phyloP scores from a whole-genome alignment of 2,113 vertebrate species.

The Rhinoderma darwinii region DNA sequence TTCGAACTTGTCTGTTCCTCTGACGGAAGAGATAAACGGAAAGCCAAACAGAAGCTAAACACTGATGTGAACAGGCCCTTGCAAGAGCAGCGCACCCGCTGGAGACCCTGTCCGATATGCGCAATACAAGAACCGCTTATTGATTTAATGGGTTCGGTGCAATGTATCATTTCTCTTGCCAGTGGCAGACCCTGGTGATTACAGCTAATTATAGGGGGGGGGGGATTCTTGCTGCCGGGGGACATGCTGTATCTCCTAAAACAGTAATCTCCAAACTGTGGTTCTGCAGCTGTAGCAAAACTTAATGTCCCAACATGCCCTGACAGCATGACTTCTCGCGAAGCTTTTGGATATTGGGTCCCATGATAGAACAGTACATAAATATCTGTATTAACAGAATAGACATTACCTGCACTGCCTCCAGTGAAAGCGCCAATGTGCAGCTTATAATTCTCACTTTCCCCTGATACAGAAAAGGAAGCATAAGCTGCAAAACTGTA shows the following conservation, averaged over 20 bases:
- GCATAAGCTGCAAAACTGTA: constrained; percentile 36
- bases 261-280: background rate
- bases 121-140: no score
- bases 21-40: no score
- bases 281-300: background rate
- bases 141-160: no score
- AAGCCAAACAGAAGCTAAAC: no score
- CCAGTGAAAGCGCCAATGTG: constrained; percentile 52
- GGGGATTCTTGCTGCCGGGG: background rate
- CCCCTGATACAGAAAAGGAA: constrained; percentile 57
- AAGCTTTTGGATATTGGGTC: background rate
- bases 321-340: background rate
- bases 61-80: no score
- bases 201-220: background rate
- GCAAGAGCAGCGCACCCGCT: no score
- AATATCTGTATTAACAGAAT: background rate
- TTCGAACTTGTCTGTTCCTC: no score
- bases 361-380: background rate
- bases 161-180: no score
- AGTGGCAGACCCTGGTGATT: background rate
- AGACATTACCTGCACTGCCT: constrained; percentile 59
- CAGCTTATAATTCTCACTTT: constrained; percentile 57
- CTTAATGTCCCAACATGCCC: background rate
- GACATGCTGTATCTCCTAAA: background rate
- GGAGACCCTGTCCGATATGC: no score